These are phyloP conservation scores for Enoplosus armatus DNA, from an alignment of 2,797 vertebrate genomes.

Conservation along the genomic window DNA sequence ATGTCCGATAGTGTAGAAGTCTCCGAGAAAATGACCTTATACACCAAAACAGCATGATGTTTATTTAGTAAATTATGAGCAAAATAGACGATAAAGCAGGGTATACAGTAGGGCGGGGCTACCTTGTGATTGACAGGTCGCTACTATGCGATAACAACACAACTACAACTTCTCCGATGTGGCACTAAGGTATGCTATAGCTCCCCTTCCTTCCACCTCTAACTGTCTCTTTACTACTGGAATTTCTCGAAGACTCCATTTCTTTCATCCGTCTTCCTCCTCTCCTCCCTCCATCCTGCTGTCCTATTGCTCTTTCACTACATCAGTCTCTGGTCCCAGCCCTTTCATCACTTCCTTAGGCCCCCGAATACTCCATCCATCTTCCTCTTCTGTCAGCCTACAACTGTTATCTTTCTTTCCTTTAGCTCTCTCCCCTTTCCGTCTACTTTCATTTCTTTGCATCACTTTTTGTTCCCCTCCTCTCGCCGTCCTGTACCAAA, in stretches of 20 bases:
- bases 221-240: not conserved
- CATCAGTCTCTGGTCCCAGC: not conserved
- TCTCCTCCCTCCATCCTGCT: not conserved
- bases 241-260: not conserved
- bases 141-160: too few relatives aligned
- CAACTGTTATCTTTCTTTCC: not conserved
- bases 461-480: not conserved
- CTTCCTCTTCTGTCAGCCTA: not conserved
- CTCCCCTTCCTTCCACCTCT: not conserved
- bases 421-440: not conserved
- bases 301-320: not conserved
- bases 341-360: not conserved
- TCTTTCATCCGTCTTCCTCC: constrained; percentile 4
- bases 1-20: too few relatives aligned
- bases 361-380: not conserved
- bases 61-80: too few relatives aligned
- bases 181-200: too few relatives aligned
- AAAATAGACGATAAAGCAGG: too few relatives aligned
- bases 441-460: constrained; percentile 30
- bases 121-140: too few relatives aligned
- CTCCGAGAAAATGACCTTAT: too few relatives aligned
- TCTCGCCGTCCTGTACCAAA: not conserved
- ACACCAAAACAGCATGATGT: too few relatives aligned
- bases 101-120: too few relatives aligned
- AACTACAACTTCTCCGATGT: not conserved